Evolutionary conservation across 2,113 vertebrate genomes (phyloP).

Genomic region (Coryphaenoides rupestris): DNA sequence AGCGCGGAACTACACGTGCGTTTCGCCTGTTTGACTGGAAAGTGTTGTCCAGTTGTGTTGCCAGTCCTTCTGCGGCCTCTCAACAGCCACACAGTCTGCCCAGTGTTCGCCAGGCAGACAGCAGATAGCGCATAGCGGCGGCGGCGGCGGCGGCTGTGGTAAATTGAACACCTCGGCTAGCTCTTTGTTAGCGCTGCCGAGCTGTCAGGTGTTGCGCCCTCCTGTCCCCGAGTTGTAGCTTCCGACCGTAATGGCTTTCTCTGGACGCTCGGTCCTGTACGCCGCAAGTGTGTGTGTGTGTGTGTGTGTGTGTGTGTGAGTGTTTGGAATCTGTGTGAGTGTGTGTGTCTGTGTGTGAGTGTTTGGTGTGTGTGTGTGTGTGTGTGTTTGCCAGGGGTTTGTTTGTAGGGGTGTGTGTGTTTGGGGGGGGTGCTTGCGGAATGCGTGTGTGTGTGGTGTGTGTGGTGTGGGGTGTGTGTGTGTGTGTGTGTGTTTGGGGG

Average conservation of each 20-base stretch:
- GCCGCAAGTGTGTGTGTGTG: conserved; percentile 51
- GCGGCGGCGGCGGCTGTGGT: conserved; percentile 78
- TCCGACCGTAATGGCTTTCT: too few species aligned
- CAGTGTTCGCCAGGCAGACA: conserved; percentile 90
- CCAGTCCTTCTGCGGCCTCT: conserved; percentile 88
- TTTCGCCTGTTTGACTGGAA: conserved; percentile 63
- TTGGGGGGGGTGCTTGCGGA: too few species aligned
- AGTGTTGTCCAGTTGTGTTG: conserved; percentile 67
- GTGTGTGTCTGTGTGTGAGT: neutral
- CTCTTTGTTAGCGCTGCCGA: conserved; percentile 66
- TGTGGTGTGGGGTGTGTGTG: too few species aligned
- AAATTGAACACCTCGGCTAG: conserved; percentile 90
- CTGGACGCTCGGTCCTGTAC: conserved; percentile 39
- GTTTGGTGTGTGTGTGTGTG: conserved; percentile 26
- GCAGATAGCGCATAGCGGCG: too few species aligned
- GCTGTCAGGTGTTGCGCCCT: too few species aligned
- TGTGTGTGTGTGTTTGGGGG: too few species aligned
- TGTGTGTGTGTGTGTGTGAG: neutral
- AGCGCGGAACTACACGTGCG: conserved; percentile 27
- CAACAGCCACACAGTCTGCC: conserved; percentile 83
- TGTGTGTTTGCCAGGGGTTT: conserved; percentile 29
- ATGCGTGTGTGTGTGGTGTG: too few species aligned
- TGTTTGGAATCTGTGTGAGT: neutral
- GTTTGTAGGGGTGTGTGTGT: too few species aligned
- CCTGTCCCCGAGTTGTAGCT: too few species aligned